A percentile compares a stretch with the other conserved stretches of the same genome.
These are phyloP conservation scores for Adoxophyes honmai DNA, from an alignment of 1,140 invertebrate genomes.

Conservation along the genomic window DNA sequence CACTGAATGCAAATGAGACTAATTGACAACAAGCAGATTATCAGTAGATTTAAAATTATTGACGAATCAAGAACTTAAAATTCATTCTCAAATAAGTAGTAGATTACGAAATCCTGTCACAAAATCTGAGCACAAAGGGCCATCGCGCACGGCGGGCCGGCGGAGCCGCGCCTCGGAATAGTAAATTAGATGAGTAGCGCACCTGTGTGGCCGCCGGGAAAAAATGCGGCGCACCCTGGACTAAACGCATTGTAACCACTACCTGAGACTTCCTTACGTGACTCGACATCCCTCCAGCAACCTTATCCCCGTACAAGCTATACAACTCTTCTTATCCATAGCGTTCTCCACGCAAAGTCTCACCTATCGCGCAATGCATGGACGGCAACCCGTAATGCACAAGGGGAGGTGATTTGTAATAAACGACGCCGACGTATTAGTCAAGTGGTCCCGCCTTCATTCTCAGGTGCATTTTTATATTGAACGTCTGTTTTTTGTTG, in stretches of 20 bases:
- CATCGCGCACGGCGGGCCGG: constrained; percentile 43
- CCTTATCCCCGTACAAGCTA: not conserved
- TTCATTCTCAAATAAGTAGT: constrained; percentile 19
- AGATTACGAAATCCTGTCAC: constrained; percentile 16
- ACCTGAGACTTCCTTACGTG: constrained; percentile 58
- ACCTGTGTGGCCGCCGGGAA: constrained; percentile 68
- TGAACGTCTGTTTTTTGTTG: constrained; percentile 68
- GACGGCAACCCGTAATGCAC: not conserved
- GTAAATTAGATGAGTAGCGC: constrained; percentile 65
- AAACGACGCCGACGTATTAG: constrained; percentile 71
- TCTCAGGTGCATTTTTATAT: constrained; percentile 76
- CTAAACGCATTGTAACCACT: constrained; percentile 75
- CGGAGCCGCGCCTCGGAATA: constrained; percentile 57
- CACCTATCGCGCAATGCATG: constrained; percentile 27
- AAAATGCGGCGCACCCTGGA: constrained; percentile 68
- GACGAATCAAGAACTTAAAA: not conserved
- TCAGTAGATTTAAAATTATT: constrained; percentile 4
- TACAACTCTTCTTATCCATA: constrained; percentile 30
- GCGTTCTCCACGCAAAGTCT: not conserved
- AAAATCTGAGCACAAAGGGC: constrained; percentile 37
- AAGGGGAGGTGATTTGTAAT: constrained; percentile 50
- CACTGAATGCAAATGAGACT: constrained; percentile 3
- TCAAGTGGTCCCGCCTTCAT: constrained; percentile 73
- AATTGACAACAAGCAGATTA: constrained; percentile 7
- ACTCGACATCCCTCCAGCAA: constrained; percentile 20